Conservation (phyloP, 2,113 vertebrate species). For the human (Homo sapiens) region DNA sequence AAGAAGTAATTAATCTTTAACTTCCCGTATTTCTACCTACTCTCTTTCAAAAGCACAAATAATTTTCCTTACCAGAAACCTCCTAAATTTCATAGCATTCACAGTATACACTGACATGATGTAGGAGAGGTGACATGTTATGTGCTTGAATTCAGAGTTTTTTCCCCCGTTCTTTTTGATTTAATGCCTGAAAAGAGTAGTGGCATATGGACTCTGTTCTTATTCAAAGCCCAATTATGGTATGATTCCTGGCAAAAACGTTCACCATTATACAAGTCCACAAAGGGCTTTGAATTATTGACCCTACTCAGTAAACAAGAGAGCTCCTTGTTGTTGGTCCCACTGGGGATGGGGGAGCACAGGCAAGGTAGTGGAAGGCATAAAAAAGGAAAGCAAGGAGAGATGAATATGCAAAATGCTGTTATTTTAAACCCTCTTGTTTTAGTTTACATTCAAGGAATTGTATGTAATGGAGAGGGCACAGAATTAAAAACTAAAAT, state of each 20-base stretch:
- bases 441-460: not conserved
- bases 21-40: not conserved
- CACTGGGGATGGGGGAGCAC: fast-evolving
- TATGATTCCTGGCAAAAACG: conserved; percentile 27
- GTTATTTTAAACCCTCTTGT: conserved; percentile 2
- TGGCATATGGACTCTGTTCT: not conserved
- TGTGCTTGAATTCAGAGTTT: not conserved
- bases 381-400: not conserved
- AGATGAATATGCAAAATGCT: not conserved
- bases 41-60: conserved; percentile 43
- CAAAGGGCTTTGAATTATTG: conserved; percentile 30
- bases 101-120: not conserved
- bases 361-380: not conserved
- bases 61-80: conserved; percentile 37
- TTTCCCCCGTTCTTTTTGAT: not conserved
- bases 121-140: not conserved
- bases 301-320: not conserved
- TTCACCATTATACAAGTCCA: not conserved
- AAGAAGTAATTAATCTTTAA: conserved; percentile 54
- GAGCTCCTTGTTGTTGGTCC: not conserved
- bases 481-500: not conserved
- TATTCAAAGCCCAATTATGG: conserved; percentile 14
- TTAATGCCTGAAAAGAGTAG: conserved; percentile 42
- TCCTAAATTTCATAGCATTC: conserved; percentile 35
- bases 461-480: not conserved